Evolutionary conservation across 2,113 vertebrate genomes (phyloP).

Genomic region (Gallinago media): DNA sequence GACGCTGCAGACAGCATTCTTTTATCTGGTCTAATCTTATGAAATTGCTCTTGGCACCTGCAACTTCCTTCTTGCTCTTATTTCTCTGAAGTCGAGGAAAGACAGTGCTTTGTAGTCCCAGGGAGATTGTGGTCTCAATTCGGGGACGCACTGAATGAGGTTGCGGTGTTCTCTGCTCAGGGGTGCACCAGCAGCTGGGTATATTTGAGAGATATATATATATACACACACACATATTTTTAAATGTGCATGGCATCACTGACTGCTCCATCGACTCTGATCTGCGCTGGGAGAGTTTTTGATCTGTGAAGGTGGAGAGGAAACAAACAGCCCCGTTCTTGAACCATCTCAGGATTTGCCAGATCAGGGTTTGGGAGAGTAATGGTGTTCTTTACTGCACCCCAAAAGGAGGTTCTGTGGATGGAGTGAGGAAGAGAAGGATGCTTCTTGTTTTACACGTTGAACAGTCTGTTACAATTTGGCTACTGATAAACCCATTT

Average conservation of each 20-base stretch:
- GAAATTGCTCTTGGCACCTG: not conserved
- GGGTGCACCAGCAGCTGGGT: not conserved
- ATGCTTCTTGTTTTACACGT: not conserved
- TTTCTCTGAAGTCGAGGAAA: not conserved
- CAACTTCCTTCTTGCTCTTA: not conserved
- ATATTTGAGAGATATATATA: fast-evolving
- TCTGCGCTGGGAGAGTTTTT: not conserved
- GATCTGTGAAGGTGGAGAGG: fast-evolving
- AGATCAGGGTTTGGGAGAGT: not conserved
- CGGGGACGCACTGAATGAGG: fast-evolving
- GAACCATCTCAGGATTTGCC: not conserved
- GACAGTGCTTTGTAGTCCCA: fast-evolving
- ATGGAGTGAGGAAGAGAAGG: not conserved
- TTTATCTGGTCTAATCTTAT: not conserved
- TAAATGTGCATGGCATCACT: fast-evolving
- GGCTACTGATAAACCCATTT: not conserved
- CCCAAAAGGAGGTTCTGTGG: not conserved
- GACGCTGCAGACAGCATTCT: fast-evolving
- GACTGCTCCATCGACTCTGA: fast-evolving
- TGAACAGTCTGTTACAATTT: no score
- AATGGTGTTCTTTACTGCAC: fast-evolving
- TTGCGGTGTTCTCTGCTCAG: not conserved
- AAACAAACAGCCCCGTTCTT: not conserved
- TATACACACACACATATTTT: no score
- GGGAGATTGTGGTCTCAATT: fast-evolving